Base-by-base conservation (phyloP, 2,888 invertebrate species). In the Epirrhoe alternata region DNA sequence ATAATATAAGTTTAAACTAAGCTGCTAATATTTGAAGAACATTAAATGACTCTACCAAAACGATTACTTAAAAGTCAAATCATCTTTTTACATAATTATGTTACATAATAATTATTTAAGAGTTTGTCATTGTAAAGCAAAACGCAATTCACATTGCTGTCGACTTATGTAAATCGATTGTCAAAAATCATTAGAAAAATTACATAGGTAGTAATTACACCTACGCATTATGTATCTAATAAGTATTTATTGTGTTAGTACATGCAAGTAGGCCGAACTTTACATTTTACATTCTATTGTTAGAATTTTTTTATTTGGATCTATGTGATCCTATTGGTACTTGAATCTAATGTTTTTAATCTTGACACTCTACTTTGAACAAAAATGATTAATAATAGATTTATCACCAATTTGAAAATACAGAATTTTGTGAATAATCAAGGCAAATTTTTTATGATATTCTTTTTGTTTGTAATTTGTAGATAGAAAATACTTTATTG, bases 141-240 rank as follows among this genome's bases (percentile, higher is more conserved):
- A 57, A 12, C 16, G 33, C 53, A 49, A 61, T 51, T 63, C 50
- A 59, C 55, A 55, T 24, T 24, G 50, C 50, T 59, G 66, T 66
- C 62, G 59, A 55, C 55, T 62, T 62, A 66, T 59, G 66, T 55
- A 59, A 66, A 66, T 62, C 53, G 31, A 35, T 57, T 57, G 61
- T 61, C 66, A 58, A 52, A 58, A 33, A 50, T 61, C 16, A 52
- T 57, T 53, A 30, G 33, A 58, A 61, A 42, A 4, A 5, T 42
- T 12, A 42, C 38, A 42, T 4, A n/a, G n/a, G n/a, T n/a, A n/a
- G n/a, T n/a, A n/a, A n/a, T n/a, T n/a, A n/a, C n/a, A n/a, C n/a
- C n/a, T n/a, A 42, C 38, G 38, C 38, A 12, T 8, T 38, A 38
- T 8, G 1, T 42, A 5, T 10, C 12, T 42, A 42, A 1, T 42